phyloP scores from a whole-genome alignment of 2,888 invertebrate genomes.

The Loripinus fragilis region DNA sequence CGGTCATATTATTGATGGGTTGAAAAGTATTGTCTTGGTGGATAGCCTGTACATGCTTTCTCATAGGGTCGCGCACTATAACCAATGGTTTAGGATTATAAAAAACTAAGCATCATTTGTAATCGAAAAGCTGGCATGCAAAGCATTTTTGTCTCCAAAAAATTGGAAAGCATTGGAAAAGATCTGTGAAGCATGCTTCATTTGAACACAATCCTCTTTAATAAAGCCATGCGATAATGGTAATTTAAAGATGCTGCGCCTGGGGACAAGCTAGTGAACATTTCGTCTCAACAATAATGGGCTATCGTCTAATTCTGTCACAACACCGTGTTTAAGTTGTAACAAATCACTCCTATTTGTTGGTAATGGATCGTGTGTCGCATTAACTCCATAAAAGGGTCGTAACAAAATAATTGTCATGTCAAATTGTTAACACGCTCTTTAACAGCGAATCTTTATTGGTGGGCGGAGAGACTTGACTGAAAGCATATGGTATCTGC shows the following conservation, averaged over 20 bases:
- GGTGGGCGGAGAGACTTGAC: not conserved
- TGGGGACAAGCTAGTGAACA: constrained; percentile 1
- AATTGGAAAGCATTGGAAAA: no score
- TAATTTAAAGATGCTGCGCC: constrained; percentile 8
- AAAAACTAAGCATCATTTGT: no score
- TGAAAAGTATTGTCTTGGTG: no score
- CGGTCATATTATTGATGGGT: no score
- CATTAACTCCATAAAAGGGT: constrained; percentile 25
- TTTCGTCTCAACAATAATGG: constrained; percentile 22
- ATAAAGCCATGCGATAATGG: not conserved
- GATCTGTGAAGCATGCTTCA: no score
- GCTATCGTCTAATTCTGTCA: constrained; percentile 15
- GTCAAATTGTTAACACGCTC: constrained; percentile 12
- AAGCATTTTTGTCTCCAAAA: no score
- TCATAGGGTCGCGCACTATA: no score
- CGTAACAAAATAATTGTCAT: constrained; percentile 23
- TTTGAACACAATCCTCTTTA: no score
- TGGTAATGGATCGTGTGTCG: not conserved
- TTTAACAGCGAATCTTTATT: not conserved
- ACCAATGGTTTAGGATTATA: no score
- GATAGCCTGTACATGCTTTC: no score
- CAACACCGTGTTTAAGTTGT: constrained; percentile 16
- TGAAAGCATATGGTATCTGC: not conserved
- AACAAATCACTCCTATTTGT: constrained; percentile 16
- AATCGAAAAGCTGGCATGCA: no score